Evolutionary conservation across 2,888 invertebrate species (phyloP).

Genomic region (Latrodectus elegans): DNA sequence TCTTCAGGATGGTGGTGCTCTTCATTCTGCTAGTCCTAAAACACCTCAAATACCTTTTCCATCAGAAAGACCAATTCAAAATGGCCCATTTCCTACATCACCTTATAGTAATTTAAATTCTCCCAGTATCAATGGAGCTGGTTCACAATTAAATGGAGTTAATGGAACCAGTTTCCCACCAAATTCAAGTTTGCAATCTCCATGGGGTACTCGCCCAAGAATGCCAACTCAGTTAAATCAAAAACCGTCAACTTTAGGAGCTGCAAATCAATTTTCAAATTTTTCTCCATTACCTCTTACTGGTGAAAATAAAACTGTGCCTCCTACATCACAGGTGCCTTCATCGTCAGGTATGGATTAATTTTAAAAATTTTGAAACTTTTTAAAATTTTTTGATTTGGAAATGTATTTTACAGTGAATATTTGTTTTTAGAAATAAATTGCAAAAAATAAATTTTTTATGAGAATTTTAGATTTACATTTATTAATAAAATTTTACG

Average conservation of each 20-base stretch:
- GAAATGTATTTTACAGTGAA: neutral
- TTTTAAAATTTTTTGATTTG: neutral
- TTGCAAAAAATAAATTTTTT: no score
- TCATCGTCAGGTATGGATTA: conserved; percentile 45
- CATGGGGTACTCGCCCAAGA: conserved; percentile 22
- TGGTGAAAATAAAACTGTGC: conserved; percentile 55
- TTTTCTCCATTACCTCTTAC: conserved; percentile 23
- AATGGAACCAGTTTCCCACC: neutral
- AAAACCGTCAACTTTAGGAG: conserved; percentile 25
- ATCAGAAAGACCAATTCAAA: conserved; percentile 28
- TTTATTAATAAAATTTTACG: no score
- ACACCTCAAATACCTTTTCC: conserved; percentile 1
- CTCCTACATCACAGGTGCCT: conserved; percentile 62
- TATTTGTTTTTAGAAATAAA: no score
- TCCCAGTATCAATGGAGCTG: conserved; percentile 35
- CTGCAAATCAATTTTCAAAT: conserved; percentile 19
- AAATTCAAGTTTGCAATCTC: neutral
- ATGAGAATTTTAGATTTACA: no score
- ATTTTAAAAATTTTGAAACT: neutral
- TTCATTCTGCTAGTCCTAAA: conserved; percentile 42
- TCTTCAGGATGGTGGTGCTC: neutral
- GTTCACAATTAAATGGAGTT: conserved; percentile 43
- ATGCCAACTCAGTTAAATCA: conserved; percentile 34
- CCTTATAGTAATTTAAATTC: conserved; percentile 20
- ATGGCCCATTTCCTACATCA: conserved; percentile 30